These are phyloP conservation scores for Rhineura floridana DNA, from an alignment of 2,113 vertebrate genomes.

Conservation along the genomic window DNA sequence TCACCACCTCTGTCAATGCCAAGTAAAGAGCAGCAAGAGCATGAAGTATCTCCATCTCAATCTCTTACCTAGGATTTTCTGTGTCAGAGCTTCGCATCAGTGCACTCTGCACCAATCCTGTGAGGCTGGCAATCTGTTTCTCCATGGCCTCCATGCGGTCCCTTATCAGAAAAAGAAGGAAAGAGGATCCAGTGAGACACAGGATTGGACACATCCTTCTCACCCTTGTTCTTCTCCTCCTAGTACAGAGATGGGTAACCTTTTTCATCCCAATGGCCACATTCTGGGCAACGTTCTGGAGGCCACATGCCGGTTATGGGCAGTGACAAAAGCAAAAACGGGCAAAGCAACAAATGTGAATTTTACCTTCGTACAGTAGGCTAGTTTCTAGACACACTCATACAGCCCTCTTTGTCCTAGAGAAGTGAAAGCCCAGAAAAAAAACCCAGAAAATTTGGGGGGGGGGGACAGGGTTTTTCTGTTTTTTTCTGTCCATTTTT, in stretches of 20 bases:
- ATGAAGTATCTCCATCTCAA: neutral
- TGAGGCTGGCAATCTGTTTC: conserved; percentile 98
- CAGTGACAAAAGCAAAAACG: too few relatives aligned
- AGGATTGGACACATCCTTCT: fast-evolving
- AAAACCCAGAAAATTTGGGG: too few relatives aligned
- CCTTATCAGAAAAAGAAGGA: conserved; percentile 60
- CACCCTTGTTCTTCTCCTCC: neutral
- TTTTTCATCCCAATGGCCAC: too few relatives aligned
- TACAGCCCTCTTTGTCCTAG: neutral
- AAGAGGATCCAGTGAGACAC: fast-evolving
- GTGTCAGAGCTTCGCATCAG: conserved; percentile 91
- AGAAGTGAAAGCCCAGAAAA: too few relatives aligned
- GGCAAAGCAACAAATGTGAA: too few relatives aligned
- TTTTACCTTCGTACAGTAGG: too few relatives aligned
- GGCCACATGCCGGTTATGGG: too few relatives aligned
- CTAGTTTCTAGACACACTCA: too few relatives aligned
- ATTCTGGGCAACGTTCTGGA: too few relatives aligned
- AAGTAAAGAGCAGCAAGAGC: neutral
- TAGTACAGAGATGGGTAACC: neutral
- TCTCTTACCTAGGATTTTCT: conserved; percentile 88
- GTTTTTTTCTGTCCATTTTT: too few relatives aligned
- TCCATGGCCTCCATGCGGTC: conserved; percentile 99
- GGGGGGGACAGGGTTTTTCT: too few relatives aligned
- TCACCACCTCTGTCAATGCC: neutral
- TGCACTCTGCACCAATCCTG: conserved; percentile 95